Percentiles rank a stretch among this genome's conserved stretches.
Conservation (phyloP, 1,140 invertebrate genomes). For the Leptoteleia sp. region DNA sequence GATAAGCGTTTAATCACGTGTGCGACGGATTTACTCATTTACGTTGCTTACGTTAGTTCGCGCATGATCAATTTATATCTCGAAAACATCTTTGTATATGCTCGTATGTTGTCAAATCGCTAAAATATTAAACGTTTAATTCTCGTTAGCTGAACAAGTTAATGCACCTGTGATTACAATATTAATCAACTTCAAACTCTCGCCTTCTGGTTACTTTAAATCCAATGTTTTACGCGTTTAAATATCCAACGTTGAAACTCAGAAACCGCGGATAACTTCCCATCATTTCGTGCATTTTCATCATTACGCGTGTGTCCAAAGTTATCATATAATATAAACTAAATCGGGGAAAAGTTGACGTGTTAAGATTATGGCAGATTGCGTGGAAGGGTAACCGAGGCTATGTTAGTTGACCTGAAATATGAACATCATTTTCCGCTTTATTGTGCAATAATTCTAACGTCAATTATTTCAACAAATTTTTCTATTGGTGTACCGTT, state of each 20-base stretch:
- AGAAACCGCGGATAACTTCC: slow-evolving; percentile 37
- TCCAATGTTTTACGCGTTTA: slow-evolving; percentile 20
- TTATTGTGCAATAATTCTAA: slow-evolving; percentile 49
- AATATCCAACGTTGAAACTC: slow-evolving; percentile 20
- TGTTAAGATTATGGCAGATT: slow-evolving; percentile 24
- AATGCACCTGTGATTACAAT: slow-evolving; percentile 24
- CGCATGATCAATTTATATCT: not conserved
- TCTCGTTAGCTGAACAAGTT: slow-evolving; percentile 19
- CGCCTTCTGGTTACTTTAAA: slow-evolving; percentile 8
- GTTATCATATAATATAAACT: slow-evolving; percentile 41
- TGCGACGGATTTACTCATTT: slow-evolving; percentile 4
- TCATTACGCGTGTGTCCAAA: slow-evolving; percentile 7
- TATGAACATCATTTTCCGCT: slow-evolving; percentile 53
- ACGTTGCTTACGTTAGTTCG: slow-evolving; percentile 15
- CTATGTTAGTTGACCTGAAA: slow-evolving; percentile 47
- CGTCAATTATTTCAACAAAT: slow-evolving; percentile 32
- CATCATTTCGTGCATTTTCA: slow-evolving; percentile 20
- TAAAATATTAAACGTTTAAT: slow-evolving; percentile 31
- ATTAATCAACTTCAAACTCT: slow-evolving; percentile 32
- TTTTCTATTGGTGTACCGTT: slow-evolving; percentile 11
- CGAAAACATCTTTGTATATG: slow-evolving; percentile 7
- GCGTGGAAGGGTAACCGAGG: slow-evolving; percentile 32
- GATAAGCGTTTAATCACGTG: slow-evolving; percentile 9
- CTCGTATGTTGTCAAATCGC: slow-evolving; percentile 4
- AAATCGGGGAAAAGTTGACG: slow-evolving; percentile 36